Percentiles rank a stretch among this genome's conserved stretches.
Conservation (phyloP, 1,140 invertebrate genomes). For the Heterodera carotae region DNA sequence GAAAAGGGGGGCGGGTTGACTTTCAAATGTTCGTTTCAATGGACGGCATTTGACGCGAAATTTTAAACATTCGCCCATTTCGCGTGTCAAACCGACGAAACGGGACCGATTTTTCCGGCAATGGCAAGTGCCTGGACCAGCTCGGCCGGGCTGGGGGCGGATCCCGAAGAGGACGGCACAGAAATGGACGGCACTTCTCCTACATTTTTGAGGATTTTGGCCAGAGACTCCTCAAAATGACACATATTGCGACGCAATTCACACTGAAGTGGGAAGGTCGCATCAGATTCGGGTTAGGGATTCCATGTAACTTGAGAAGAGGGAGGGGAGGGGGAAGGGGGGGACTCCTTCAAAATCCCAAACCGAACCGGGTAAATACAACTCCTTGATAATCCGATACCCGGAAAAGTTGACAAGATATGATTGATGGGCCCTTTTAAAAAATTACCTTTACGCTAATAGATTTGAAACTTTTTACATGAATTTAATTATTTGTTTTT, state of each 20-base stretch:
- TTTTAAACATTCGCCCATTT: neutral
- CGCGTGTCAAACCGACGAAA: slow-evolving; percentile 34
- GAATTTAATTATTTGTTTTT: too few relatives aligned
- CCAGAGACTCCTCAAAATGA: slow-evolving; percentile 54
- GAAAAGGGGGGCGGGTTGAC: too few relatives aligned
- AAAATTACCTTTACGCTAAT: too few relatives aligned
- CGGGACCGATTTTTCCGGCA: slow-evolving; percentile 38
- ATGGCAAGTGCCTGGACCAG: slow-evolving; percentile 31
- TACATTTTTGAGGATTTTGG: slow-evolving; percentile 17
- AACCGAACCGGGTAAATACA: too few relatives aligned
- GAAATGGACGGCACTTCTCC: slow-evolving; percentile 10
- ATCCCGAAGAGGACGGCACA: slow-evolving; percentile 3
- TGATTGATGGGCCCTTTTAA: too few relatives aligned
- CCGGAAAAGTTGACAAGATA: too few relatives aligned
- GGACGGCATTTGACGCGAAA: slow-evolving; percentile 27
- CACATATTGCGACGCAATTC: slow-evolving; percentile 56
- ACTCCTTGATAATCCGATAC: too few relatives aligned
- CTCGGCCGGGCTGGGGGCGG: slow-evolving; percentile 1
- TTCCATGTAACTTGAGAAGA: too few relatives aligned
- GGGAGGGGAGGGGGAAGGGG: too few relatives aligned
- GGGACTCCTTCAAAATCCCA: too few relatives aligned
- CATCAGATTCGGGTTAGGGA: too few relatives aligned
- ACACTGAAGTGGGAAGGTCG: slow-evolving; percentile 46
- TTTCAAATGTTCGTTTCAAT: neutral
- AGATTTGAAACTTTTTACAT: too few relatives aligned